Base-by-base conservation (phyloP, 1,140 invertebrate genomes). In the Cotesia vestalis region DNA sequence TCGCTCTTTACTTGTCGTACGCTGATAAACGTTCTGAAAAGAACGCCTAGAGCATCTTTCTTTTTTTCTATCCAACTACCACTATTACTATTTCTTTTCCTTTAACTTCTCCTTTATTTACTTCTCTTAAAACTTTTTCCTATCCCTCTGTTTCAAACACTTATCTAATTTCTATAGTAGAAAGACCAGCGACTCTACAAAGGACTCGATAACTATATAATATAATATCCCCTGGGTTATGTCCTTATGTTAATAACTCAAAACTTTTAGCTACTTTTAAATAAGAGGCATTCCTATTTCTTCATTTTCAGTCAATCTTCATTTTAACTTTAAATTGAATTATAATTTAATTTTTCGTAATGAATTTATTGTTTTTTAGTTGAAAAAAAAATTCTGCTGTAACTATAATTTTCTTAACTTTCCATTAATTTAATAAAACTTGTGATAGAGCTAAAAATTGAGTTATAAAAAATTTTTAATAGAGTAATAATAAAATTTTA, bases 11-110 rank as follows among this genome's bases (percentile, higher is more conserved):
- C 40, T 66, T 36, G 63, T 66, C 20, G 63, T 14, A 14, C 20
- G n/a, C 46, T 20, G 63, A 66, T 66, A 66, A 66, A 66, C 63
- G 63, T 66, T 20, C 38, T 63, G 61, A 63, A 63, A 35, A 53
- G 46, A 66, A 66, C 46, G 63, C 63, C 20, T 12, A 14, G 46
- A 40, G 63, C 46, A 12, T 36, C 17, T 20, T 66, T 17, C 20
- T 27, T 66, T 52, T 17, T 52, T 64, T 40, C 2, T 0, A 4
- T n/a, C 38, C 27, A 17, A 38, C 46, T 20, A 11, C 20, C 9
- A n/a, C 20, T 66, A 27, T 9, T 40, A 64, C 40, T 66, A 20
- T 14, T 66, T 52, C 17, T 34, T 53, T 66, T 46, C 6, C 38
- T 20, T 14, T 5, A 60, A 11, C 59, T 34, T 60, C 12, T 34